Evolutionary conservation across 1,140 invertebrate genomes (phyloP).

Genomic region (Drosophila nigromelanica): DNA sequence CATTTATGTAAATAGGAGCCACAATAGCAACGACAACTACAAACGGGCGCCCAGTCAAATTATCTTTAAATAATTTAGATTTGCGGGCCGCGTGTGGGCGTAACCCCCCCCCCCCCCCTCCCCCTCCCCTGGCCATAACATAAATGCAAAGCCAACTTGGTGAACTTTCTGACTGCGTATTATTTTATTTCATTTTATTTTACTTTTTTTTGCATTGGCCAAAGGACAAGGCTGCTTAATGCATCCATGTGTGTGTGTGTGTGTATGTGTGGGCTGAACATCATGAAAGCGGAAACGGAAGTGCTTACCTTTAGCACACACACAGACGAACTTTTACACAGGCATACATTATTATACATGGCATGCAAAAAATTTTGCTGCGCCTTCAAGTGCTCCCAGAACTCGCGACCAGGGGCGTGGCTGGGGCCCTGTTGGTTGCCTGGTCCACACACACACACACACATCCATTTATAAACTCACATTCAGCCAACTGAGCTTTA

Average conservation of each 20-base stretch:
- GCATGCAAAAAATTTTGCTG: slow-evolving; percentile 54
- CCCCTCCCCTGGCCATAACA: slow-evolving; percentile 7
- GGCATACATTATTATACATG: slow-evolving; percentile 45
- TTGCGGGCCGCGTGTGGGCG: slow-evolving; percentile 13
- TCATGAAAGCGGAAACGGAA: slow-evolving; percentile 77
- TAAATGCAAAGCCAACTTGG: slow-evolving; percentile 30
- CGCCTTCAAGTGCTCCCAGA: slow-evolving; percentile 53
- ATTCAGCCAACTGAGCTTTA: slow-evolving; percentile 57
- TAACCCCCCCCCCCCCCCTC: neutral
- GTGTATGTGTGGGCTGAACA: slow-evolving; percentile 40
- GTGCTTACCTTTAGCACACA: slow-evolving; percentile 66
- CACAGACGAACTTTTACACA: slow-evolving; percentile 20
- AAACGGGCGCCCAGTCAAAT: slow-evolving; percentile 70
- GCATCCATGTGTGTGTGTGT: slow-evolving; percentile 6
- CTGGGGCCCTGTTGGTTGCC: neutral
- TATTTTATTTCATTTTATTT: slow-evolving; percentile 38
- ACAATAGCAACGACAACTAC: slow-evolving; percentile 49
- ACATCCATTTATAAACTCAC: slow-evolving; percentile 5
- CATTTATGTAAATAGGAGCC: slow-evolving; percentile 73
- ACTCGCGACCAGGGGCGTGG: slow-evolving; percentile 27
- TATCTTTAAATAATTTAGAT: slow-evolving; percentile 80
- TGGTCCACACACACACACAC: slow-evolving; percentile 11
- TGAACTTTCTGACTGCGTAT: slow-evolving; percentile 29
- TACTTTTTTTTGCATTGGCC: slow-evolving; percentile 41
- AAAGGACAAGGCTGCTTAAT: slow-evolving; percentile 20